These are phyloP conservation scores for Bambusicola thoracicus DNA, from an alignment of 2,113 vertebrate genomes.

Conservation along the genomic window DNA sequence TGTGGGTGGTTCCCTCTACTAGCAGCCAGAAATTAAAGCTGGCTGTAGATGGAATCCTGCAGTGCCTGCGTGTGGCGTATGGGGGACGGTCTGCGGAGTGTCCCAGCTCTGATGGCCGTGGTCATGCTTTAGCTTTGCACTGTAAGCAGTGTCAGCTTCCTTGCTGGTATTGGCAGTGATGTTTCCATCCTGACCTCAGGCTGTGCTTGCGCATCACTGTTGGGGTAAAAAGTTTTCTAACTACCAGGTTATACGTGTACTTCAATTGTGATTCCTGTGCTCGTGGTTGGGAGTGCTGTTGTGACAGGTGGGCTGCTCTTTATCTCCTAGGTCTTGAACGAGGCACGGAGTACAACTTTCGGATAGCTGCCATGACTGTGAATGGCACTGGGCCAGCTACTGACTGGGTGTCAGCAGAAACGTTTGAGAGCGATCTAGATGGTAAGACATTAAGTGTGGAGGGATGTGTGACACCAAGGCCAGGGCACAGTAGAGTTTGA, in stretches of 20 bases:
- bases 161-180: not conserved
- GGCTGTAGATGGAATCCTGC: not conserved
- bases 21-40: not conserved
- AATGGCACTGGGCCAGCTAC: constrained; percentile 93
- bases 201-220: not conserved
- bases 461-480: not conserved
- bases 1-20: not conserved
- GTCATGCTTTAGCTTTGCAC: not conserved
- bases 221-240: not conserved
- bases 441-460: constrained; percentile 76
- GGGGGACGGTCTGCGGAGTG: not conserved
- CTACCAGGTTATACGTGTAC: not conserved
- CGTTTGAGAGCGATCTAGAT: constrained; percentile 96
- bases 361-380: constrained; percentile 89
- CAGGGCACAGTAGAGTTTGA: no score
- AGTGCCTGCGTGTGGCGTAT: not conserved
- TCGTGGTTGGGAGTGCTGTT: not conserved
- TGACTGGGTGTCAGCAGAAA: constrained; percentile 91
- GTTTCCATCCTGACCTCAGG: not conserved
- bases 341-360: constrained; percentile 93
- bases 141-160: not conserved
- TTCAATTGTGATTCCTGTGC: not conserved
- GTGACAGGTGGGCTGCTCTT: not conserved
- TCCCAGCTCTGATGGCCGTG: not conserved
- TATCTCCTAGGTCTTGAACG: constrained; percentile 87